Conservation (phyloP, 2,888 invertebrate species). For the Eilema sororculum region DNA sequence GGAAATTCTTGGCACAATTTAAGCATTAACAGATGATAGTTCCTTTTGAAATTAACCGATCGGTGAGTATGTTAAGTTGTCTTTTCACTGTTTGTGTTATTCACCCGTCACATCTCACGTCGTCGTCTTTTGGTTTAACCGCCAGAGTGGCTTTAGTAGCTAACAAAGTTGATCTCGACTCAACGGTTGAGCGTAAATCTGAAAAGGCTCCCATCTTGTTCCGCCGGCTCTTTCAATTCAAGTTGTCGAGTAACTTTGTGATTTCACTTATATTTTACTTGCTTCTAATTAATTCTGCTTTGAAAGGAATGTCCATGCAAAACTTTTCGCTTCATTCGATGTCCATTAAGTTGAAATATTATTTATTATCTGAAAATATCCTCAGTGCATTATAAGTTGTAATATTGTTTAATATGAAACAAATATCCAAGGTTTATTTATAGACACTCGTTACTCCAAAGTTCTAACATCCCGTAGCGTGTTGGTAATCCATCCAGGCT, state of each 20-base stretch:
- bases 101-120: background rate
- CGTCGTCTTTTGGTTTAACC: background rate
- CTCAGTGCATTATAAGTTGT: too few relatives aligned
- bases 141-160: background rate
- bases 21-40: too few relatives aligned
- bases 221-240: conserved; percentile 7
- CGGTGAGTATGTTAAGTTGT: too few relatives aligned
- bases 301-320: too few relatives aligned
- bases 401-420: too few relatives aligned
- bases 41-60: too few relatives aligned
- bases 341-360: background rate
- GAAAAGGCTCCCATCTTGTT: background rate
- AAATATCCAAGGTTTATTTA: too few relatives aligned
- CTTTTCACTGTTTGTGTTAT: background rate
- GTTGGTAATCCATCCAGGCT: too few relatives aligned
- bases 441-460: background rate
- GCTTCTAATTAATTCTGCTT: background rate
- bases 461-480: background rate
- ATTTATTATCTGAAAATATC: too few relatives aligned
- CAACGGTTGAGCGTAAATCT: background rate
- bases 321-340: background rate
- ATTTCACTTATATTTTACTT: conserved; percentile 9
- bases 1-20: too few relatives aligned
- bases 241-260: conserved; percentile 3
- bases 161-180: background rate